Conservation (phyloP, 2,888 invertebrate species). For the Phrixothrix hirtus region DNA sequence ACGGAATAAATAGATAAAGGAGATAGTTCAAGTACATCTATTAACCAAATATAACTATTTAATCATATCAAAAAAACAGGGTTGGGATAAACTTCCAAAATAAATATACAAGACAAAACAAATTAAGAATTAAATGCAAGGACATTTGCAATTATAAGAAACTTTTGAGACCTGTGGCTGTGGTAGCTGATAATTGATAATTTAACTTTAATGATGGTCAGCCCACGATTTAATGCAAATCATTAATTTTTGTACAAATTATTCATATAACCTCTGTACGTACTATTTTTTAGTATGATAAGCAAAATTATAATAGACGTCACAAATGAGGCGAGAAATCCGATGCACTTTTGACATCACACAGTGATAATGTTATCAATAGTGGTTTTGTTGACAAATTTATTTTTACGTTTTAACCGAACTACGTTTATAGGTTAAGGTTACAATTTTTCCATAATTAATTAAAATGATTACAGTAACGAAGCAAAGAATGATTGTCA, state of each 20-base stretch:
- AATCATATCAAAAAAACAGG: no score
- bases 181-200: no score
- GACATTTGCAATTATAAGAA: background rate
- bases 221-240: background rate
- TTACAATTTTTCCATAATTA: background rate
- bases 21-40: no score
- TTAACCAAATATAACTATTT: no score
- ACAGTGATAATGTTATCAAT: constrained; percentile 6
- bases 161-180: no score
- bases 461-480: background rate
- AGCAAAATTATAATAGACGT: background rate
- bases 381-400: constrained; percentile 14
- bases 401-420: background rate
- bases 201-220: no score
- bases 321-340: constrained; percentile 1
- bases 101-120: no score
- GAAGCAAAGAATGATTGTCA: background rate
- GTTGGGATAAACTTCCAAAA: no score
- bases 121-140: no score
- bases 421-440: constrained; percentile 3
- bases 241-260: background rate
- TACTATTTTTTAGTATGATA: background rate
- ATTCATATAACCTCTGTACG: background rate
- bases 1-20: no score
- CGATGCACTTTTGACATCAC: constrained; percentile 9